Evolutionary conservation across 2,797 vertebrate species (phyloP).

Genomic region (Enteromius viviparus): DNA sequence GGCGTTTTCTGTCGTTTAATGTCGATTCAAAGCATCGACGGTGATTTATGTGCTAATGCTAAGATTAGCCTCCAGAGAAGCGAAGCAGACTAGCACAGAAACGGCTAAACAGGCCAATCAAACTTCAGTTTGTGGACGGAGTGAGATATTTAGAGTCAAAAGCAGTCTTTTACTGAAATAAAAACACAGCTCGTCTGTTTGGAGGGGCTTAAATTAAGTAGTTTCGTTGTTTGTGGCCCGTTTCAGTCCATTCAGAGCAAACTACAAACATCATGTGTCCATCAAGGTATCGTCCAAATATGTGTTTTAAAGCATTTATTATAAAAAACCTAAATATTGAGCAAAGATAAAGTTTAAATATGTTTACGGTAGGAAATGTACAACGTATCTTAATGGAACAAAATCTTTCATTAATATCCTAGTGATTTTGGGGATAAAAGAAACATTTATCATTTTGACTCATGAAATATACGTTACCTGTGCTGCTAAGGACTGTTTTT

Average conservation of each 20-base stretch:
- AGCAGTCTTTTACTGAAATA: no score
- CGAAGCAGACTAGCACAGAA: not conserved
- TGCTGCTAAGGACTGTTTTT: not conserved
- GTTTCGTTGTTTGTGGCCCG: slow-evolving; percentile 13
- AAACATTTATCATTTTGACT: not conserved
- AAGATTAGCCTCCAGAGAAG: slow-evolving; percentile 38
- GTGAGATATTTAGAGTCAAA: not conserved
- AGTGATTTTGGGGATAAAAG: not conserved
- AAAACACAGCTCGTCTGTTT: not conserved
- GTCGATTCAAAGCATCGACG: not conserved
- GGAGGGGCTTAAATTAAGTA: not conserved
- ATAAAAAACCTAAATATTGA: not conserved
- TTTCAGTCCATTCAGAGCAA: slow-evolving; percentile 15
- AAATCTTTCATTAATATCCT: not conserved
- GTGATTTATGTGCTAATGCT: slow-evolving; percentile 41
- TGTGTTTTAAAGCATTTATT: not conserved
- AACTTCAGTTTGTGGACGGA: not conserved
- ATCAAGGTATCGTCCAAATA: slow-evolving; percentile 15
- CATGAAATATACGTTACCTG: no score
- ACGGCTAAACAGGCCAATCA: no score
- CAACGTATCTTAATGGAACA: not conserved
- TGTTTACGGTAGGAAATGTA: not conserved
- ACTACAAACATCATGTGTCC: slow-evolving; percentile 22
- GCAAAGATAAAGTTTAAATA: not conserved
- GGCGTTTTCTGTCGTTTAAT: not conserved